Conservation (phyloP, 2,113 vertebrate species). For the Phoenicopterus ruber region DNA sequence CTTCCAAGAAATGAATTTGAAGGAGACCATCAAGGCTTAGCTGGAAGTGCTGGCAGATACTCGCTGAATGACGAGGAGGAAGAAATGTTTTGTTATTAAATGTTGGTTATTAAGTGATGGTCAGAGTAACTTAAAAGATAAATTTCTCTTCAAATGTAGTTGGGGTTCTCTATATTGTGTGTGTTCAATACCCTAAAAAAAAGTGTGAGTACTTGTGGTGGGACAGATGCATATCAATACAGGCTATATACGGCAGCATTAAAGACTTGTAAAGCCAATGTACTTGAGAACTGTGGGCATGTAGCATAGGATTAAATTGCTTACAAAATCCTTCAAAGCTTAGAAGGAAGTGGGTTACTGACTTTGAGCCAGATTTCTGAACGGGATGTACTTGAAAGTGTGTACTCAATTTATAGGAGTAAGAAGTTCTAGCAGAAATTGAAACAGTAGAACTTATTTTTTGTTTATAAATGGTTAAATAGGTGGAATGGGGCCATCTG, state of each 20-base stretch:
- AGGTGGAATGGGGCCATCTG: not conserved
- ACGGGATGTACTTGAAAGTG: not conserved
- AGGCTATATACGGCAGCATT: not conserved
- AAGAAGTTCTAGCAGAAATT: not conserved
- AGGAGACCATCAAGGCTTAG: not conserved
- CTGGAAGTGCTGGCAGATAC: not conserved
- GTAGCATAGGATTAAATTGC: not conserved
- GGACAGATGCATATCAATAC: not conserved
- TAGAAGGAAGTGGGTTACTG: not conserved
- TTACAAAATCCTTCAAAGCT: not conserved
- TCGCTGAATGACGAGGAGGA: rapidly evolving
- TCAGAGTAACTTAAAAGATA: not conserved
- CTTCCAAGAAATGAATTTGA: not conserved
- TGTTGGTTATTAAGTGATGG: not conserved
- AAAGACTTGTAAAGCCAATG: not conserved
- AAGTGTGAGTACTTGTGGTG: not conserved
- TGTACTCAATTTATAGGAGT: not conserved
- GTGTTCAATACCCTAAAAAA: not conserved
- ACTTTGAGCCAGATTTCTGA: not conserved
- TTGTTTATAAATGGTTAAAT: not conserved
- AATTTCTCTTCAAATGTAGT: not conserved
- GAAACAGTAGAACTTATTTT: not conserved
- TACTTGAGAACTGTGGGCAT: not conserved
- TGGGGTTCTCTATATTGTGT: not conserved
- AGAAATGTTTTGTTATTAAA: not conserved